These are phyloP conservation scores for Teleogryllus occipitalis DNA, from an alignment of 1,140 invertebrate species.

Conservation along the genomic window DNA sequence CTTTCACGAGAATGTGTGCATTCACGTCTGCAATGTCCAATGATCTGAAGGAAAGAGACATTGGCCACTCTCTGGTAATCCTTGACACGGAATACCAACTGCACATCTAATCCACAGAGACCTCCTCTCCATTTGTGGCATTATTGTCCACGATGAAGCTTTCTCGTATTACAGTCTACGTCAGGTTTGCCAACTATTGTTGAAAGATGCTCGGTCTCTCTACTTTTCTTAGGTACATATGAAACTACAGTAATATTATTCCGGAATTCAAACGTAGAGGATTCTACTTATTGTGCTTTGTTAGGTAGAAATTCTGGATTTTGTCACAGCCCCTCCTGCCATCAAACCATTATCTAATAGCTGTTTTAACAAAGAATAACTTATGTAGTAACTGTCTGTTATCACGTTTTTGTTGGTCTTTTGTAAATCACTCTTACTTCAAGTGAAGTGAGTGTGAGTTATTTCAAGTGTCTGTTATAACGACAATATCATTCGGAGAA, in stretches of 20 bases:
- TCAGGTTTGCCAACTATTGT: constrained; percentile 17
- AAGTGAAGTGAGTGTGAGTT: no score
- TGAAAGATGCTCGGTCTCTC: constrained; percentile 18
- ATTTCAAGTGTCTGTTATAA: no score
- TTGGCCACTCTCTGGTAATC: neutral
- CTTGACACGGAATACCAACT: neutral
- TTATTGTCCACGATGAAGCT: neutral
- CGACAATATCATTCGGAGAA: no score
- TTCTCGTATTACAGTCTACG: neutral
- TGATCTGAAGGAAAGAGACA: neutral
- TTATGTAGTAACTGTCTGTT: no score
- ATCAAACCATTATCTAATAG: no score
- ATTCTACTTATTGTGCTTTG: neutral
- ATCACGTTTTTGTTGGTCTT: no score
- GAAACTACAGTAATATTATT: constrained; percentile 22
- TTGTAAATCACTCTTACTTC: no score
- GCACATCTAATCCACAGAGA: neutral
- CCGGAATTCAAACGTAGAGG: constrained; percentile 22
- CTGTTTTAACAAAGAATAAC: no score
- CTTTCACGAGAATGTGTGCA: neutral
- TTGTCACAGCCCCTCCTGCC: neutral
- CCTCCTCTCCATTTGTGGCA: neutral
- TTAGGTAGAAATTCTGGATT: neutral
- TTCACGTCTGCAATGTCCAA: neutral
- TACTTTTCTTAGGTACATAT: constrained; percentile 25